Evolutionary conservation across 2,113 vertebrate species (phyloP), one percentile per base, ranked within the genome.

Genomic region (Electrona antarctica): DNA sequence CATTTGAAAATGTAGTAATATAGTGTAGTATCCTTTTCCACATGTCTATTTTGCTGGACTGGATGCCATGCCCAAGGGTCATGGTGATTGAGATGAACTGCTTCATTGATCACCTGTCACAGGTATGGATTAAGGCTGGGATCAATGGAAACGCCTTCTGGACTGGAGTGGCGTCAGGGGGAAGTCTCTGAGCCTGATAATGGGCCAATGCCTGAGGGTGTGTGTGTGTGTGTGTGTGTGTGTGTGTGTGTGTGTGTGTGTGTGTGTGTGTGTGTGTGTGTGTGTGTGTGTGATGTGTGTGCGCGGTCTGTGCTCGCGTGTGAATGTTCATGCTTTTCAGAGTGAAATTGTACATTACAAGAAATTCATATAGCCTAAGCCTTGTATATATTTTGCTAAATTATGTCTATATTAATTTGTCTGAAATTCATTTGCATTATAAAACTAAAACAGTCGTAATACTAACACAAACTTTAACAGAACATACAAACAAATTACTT

Each of bases 61-160:
- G 82, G 77, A 77, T 67, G 60, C 51, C 15, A 7, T n/a, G 64
- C 76, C 67, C 6, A 2, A 57, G 67, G 76, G 82, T 73, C 66
- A 54, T 28, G 0, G 51, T 49, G 69, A 71, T 49, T 73, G 68
- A 76, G 74, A 67, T 63, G 79, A 75, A 66, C 82, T 55, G 66
- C 52, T 14, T 76, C 70, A 87, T 80, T 15, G 68, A 86, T 83
- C 79, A 80, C 62, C 52, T 73, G 82, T 74, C 83, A 77, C 74
- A 71, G 45, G 47, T 75, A 79, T 81, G 41, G 79, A 89, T 89
- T 58, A 79, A 56, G 54, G 60, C 29, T 4, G 12, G 80, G 80
- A 83, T 86, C 74, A 74, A 78, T 79, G 75, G 64, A 60, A 64
- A 55, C 73, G 56, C 67, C 68, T 68, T 68, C 69, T 56, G 55